Evolutionary conservation across 1,140 invertebrate genomes (phyloP), one percentile per base, ranked within the genome.

Genomic region (Popillia japonica): DNA sequence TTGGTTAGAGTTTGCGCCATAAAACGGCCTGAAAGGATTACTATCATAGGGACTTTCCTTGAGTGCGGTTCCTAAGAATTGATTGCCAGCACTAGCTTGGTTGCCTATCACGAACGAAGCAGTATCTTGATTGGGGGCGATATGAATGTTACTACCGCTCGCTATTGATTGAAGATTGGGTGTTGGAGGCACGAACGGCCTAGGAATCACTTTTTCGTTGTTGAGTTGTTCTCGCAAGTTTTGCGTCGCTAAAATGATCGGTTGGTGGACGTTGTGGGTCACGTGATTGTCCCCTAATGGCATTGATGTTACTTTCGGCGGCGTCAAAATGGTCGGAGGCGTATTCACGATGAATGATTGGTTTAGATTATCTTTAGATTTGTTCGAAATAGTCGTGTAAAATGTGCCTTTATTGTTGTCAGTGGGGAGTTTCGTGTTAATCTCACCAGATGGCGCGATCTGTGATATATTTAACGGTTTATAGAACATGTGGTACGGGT

Each of bases 31-130:
- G 74, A 86, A 86, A 2, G 82, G 84, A 77, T 85, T 86, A 59
- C 74, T 81, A 27, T 86, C 86, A 72, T 89, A 90, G 4, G 87
- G 86, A 81, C 86, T 88, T 78, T 89, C 88, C 8, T 87, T 86
- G 10, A 87, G 78, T 0, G 87, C 84, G 6, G 85, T 86, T 0
- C 87, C 88, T 0, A 85, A 86, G 76, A 88, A 90, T 76, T 88
- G 87, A 77, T 40, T 88, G 48, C 88, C 88, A 27, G 92, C 90
- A 74, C 89, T 90, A 76, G 92, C 91, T 59, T 90, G 87, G 76
- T 91, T 91, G 0, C 91, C 90, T 3, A 92, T 85, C 6, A 92
- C 90, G 81, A 92, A 92, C 0, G 90, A 90, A 6, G 92, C 90
- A 0, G 90, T 91, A 76, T 92, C 89, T 79, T 92, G 91, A 72